A percentile compares a stretch with the other conserved stretches of the same genome.
These are phyloP conservation scores for Sebastes goodei DNA, from an alignment of 2,797 vertebrate species.

Conservation along the genomic window DNA sequence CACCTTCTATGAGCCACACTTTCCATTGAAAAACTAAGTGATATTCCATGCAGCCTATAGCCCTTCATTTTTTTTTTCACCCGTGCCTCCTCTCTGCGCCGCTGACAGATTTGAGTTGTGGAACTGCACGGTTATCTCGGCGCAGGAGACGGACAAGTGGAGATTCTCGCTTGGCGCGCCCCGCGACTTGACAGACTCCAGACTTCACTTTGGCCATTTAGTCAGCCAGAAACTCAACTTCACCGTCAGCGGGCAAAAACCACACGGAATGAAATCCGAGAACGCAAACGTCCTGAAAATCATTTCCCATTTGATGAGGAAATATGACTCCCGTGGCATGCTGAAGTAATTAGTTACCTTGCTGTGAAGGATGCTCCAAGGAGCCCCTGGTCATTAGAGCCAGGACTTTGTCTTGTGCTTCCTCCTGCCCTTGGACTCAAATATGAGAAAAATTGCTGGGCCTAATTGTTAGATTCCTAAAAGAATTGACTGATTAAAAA, in stretches of 20 bases:
- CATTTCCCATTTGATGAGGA: constrained; percentile 84
- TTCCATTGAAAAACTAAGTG: constrained; percentile 78
- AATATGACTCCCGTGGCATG: constrained; percentile 77
- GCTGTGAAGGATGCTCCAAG: constrained; percentile 73
- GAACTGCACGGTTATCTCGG: constrained; percentile 70
- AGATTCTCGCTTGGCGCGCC: constrained; percentile 68
- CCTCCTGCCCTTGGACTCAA: constrained; percentile 66
- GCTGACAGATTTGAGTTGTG: constrained; percentile 63
- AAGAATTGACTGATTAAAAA: constrained; percentile 71
- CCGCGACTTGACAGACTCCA: constrained; percentile 73
- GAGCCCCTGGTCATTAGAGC: constrained; percentile 69
- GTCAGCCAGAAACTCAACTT: constrained; percentile 64
- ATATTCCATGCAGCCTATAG: constrained; percentile 73
- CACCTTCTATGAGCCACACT: constrained; percentile 67
- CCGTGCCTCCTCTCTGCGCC: constrained; percentile 42
- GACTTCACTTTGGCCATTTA: constrained; percentile 71
- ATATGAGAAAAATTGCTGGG: constrained; percentile 50
- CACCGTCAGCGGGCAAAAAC: constrained; percentile 57
- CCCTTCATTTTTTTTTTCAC: constrained; percentile 32
- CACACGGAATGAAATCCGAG: constrained; percentile 68
- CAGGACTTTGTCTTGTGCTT: constrained; percentile 58
- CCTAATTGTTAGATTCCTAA: constrained; percentile 71
- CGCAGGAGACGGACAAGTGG: constrained; percentile 64
- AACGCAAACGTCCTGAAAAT: constrained; percentile 75
- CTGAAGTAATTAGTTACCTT: constrained; percentile 83